These are phyloP conservation scores for Rousettus leschenaultii DNA, from an alignment of 2,113 vertebrate genomes.

Conservation along the genomic window DNA sequence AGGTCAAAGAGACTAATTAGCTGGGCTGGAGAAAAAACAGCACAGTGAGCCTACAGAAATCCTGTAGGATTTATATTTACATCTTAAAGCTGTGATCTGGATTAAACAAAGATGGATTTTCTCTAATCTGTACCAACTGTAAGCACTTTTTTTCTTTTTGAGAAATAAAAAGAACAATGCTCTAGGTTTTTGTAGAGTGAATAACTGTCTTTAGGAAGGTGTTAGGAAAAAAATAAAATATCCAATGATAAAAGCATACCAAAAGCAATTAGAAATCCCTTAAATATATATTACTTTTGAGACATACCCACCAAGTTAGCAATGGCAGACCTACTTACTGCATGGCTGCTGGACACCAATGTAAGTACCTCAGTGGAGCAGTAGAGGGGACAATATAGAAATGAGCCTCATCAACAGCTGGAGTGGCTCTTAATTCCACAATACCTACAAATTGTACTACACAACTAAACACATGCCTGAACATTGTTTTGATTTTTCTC, in stretches of 20 bases:
- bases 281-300: background rate
- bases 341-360: background rate
- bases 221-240: conserved; percentile 9
- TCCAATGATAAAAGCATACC: background rate
- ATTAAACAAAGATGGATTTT: conserved; percentile 25
- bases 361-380: background rate
- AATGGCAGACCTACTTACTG: background rate
- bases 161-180: background rate
- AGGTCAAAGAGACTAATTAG: conserved; percentile 51
- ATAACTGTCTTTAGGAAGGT: conserved; percentile 10
- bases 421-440: background rate
- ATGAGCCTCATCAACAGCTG: background rate
- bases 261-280: conserved; percentile 11
- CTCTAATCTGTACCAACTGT: background rate
- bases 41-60: conserved; percentile 13
- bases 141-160: conserved; percentile 22
- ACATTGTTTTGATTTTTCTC: background rate
- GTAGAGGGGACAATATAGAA: background rate
- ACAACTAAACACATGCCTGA: conserved; percentile 12
- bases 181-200: background rate
- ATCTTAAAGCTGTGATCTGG: background rate
- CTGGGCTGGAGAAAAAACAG: background rate
- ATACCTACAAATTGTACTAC: background rate
- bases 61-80: conserved; percentile 17
- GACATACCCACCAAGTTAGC: background rate